A percentile compares a stretch with the other conserved stretches of the same genome.
These are phyloP conservation scores for Plodia interpunctella DNA, from an alignment of 1,140 invertebrate species.

Conservation along the genomic window DNA sequence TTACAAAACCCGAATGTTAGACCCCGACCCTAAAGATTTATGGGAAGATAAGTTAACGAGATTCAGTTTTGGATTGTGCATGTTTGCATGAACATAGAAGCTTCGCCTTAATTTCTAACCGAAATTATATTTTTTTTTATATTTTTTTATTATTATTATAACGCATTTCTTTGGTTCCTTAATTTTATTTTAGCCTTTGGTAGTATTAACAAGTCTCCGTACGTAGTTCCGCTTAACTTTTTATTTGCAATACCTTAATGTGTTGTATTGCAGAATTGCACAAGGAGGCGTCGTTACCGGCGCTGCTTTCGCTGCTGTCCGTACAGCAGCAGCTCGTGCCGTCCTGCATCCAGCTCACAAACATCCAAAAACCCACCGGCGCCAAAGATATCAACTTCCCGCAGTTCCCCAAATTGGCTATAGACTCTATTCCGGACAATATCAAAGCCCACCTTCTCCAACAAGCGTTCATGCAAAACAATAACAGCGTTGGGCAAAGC, in stretches of 20 bases:
- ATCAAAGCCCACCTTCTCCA: conserved; percentile 55
- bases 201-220: conserved; percentile 68
- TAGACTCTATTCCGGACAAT: conserved; percentile 29
- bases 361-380: conserved; percentile 27
- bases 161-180: conserved; percentile 77
- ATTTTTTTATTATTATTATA: conserved; percentile 62
- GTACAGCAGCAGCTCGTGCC: conserved; percentile 45
- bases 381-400: conserved; percentile 20
- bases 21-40: conserved; percentile 36
- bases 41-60: conserved; percentile 66
- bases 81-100: conserved; percentile 74
- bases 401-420: conserved; percentile 26
- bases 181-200: conserved; percentile 73
- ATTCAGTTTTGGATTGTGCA: conserved; percentile 63
- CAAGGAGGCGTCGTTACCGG: conserved; percentile 55
- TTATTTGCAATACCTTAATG: conserved; percentile 68
- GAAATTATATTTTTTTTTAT: conserved; percentile 63
- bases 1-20: conserved; percentile 22
- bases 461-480: conserved; percentile 63
- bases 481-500: conserved; percentile 37
- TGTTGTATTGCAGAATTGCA: conserved; percentile 65
- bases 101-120: conserved; percentile 75
- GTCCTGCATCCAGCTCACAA: conserved; percentile 43
- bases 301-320: conserved; percentile 59
- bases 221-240: conserved; percentile 61